These are phyloP conservation scores for Amphipyra tragopoginis DNA, from an alignment of 2,888 invertebrate genomes.

Conservation along the genomic window DNA sequence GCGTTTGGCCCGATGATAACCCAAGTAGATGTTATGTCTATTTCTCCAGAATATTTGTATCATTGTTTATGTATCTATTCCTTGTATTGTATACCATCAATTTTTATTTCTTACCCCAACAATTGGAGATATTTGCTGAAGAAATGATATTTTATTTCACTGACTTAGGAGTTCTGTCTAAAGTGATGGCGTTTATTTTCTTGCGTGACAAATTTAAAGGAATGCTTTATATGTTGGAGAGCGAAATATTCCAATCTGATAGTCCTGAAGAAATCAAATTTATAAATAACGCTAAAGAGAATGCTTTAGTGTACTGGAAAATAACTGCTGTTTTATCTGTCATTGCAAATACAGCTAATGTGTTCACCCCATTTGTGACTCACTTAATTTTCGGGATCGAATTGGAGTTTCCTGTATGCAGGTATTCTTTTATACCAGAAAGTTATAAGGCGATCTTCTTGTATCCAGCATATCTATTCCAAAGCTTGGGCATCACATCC, in stretches of 20 bases:
- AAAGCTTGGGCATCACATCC: slow-evolving; percentile 70
- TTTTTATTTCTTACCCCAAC: slow-evolving; percentile 69
- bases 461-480: slow-evolving; percentile 75
- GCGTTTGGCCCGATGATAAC: slow-evolving; percentile 65
- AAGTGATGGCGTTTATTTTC: slow-evolving; percentile 70
- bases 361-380: slow-evolving; percentile 64
- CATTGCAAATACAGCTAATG: slow-evolving; percentile 63
- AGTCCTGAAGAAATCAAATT: slow-evolving; percentile 62
- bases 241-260: slow-evolving; percentile 70
- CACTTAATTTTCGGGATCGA: slow-evolving; percentile 64
- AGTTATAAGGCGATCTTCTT: slow-evolving; percentile 60
- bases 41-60: slow-evolving; percentile 63
- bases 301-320: slow-evolving; percentile 70
- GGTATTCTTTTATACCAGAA: slow-evolving; percentile 73
- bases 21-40: slow-evolving; percentile 58
- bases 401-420: slow-evolving; percentile 69
- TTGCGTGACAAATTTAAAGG: slow-evolving; percentile 64
- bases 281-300: slow-evolving; percentile 67
- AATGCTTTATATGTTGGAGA: slow-evolving; percentile 71
- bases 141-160: slow-evolving; percentile 77
- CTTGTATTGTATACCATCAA: slow-evolving; percentile 66
- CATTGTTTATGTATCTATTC: slow-evolving; percentile 64
- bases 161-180: slow-evolving; percentile 66
- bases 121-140: slow-evolving; percentile 71
- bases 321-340: slow-evolving; percentile 67